Evolutionary conservation across 2,888 invertebrate genomes (phyloP).

Genomic region (Xanthorhoe designata): DNA sequence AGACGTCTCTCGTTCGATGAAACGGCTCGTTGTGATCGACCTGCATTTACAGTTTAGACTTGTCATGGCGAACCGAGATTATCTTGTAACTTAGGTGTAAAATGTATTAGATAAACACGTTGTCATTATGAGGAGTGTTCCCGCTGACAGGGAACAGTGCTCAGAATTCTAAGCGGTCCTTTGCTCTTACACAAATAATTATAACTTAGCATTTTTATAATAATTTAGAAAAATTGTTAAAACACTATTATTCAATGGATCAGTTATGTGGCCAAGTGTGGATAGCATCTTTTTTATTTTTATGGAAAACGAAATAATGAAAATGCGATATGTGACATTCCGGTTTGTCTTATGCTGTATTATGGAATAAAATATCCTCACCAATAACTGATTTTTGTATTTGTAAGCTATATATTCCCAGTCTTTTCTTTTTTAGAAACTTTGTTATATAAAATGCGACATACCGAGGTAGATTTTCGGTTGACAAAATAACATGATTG

Average conservation of each 20-base stretch:
- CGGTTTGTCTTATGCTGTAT: constrained; percentile 86
- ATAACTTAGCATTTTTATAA: constrained; percentile 85
- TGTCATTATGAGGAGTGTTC: constrained; percentile 77
- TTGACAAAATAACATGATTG: too few species aligned
- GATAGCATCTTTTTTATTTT: constrained; percentile 79
- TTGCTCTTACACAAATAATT: constrained; percentile 83
- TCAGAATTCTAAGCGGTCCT: constrained; percentile 77
- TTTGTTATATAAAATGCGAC: not conserved
- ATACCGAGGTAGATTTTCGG: too few species aligned
- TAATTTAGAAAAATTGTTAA: constrained; percentile 83
- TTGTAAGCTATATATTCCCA: constrained; percentile 12
- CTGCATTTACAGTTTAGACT: constrained; percentile 80
- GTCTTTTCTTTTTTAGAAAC: not conserved
- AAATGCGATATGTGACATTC: constrained; percentile 84
- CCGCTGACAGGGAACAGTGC: constrained; percentile 70
- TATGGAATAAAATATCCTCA: constrained; percentile 86
- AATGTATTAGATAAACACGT: constrained; percentile 79
- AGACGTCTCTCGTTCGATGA: constrained; percentile 64
- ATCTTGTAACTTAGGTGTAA: constrained; percentile 81
- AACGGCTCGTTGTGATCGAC: constrained; percentile 72
- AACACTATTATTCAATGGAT: constrained; percentile 71
- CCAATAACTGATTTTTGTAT: constrained; percentile 72
- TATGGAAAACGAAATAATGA: constrained; percentile 77
- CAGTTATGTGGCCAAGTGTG: constrained; percentile 74
- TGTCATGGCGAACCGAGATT: constrained; percentile 80